These are phyloP conservation scores for Pterophyllum scalare DNA, from an alignment of 2,113 vertebrate genomes.

Conservation along the genomic window DNA sequence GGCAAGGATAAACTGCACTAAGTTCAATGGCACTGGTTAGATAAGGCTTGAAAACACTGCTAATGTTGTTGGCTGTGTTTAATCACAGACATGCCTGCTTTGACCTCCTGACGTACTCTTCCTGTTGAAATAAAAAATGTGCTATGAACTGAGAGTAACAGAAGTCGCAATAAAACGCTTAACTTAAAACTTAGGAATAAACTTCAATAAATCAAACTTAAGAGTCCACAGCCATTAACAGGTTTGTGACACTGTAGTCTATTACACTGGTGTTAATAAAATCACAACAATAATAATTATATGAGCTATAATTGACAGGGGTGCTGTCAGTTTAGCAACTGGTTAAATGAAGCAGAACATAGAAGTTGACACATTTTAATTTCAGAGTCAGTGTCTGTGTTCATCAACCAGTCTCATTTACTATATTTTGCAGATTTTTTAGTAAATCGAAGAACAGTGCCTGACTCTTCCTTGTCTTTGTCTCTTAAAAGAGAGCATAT, in stretches of 20 bases:
- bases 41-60: background rate
- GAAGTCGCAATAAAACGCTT: background rate
- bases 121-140: background rate
- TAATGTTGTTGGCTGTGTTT: background rate
- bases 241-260: background rate
- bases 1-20: background rate
- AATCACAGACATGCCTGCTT: background rate
- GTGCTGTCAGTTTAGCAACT: background rate
- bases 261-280: background rate
- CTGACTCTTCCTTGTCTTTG: too few relatives aligned
- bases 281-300: background rate
- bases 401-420: too few relatives aligned
- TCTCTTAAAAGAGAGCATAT: too few relatives aligned
- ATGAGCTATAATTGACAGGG: too few relatives aligned
- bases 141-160: background rate
- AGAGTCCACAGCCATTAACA: background rate
- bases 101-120: background rate
- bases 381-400: too few relatives aligned
- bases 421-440: too few relatives aligned
- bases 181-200: too few relatives aligned
- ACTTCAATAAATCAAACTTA: background rate
- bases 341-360: too few relatives aligned
- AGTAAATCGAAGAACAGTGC: too few relatives aligned
- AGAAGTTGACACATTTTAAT: too few relatives aligned
- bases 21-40: background rate